phyloP scores from a whole-genome alignment of 1,140 invertebrate genomes.

The Leptopilina boulardi region DNA sequence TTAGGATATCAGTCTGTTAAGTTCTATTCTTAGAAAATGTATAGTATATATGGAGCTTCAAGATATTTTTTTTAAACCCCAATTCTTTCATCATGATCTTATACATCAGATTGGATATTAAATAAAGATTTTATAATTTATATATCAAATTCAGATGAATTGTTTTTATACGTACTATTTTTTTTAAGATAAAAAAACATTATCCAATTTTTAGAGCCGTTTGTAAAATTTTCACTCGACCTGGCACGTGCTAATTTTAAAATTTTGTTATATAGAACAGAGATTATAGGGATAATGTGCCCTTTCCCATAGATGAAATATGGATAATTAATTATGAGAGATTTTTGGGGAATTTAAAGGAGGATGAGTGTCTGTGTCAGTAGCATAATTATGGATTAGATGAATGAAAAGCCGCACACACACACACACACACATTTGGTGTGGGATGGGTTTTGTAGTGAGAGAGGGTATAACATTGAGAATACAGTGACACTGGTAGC shows the following conservation, averaged over 20 bases:
- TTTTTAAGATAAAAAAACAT: too few relatives aligned
- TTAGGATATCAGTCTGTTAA: background rate
- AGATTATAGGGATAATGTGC: too few relatives aligned
- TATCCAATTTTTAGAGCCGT: too few relatives aligned
- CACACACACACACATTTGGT: conserved; percentile 34
- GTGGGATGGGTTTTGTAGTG: conserved; percentile 23
- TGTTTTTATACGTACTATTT: too few relatives aligned
- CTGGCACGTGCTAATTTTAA: too few relatives aligned
- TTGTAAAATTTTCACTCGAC: too few relatives aligned
- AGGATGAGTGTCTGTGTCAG: conserved; percentile 39
- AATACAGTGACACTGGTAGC: conserved; percentile 51
- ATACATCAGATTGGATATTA: too few relatives aligned
- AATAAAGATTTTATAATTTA: too few relatives aligned
- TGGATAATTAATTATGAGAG: conserved; percentile 18
- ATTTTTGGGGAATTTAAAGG: background rate
- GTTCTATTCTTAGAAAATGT: background rate
- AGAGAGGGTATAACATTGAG: conserved; percentile 52
- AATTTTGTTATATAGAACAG: too few relatives aligned
- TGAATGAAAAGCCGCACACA: conserved; percentile 58
- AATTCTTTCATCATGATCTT: too few relatives aligned
- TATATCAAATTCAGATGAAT: too few relatives aligned
- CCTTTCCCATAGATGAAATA: too few relatives aligned
- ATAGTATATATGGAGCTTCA: background rate
- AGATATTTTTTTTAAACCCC: background rate
- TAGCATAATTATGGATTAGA: conserved; percentile 66